A percentile compares a stretch with the other conserved stretches of the same genome.
Evolutionary conservation across 1,140 invertebrate genomes (phyloP).

Genomic region (Megalonaias nervosa): DNA sequence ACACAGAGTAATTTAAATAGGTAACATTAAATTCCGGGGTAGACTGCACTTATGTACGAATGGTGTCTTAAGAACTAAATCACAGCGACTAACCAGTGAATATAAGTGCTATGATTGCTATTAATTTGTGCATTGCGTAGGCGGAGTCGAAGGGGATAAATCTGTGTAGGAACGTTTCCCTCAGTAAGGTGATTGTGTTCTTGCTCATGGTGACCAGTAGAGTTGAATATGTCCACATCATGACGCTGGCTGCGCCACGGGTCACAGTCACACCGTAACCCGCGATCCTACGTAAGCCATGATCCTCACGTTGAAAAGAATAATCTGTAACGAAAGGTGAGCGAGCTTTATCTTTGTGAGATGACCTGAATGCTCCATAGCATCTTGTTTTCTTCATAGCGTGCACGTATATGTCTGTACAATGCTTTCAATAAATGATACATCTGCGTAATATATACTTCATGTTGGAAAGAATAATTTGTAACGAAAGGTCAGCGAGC

Average conservation of each 20-base stretch:
- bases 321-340: constrained; percentile 48
- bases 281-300: constrained; percentile 97
- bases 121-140: constrained; percentile 99
- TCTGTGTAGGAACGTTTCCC: constrained; percentile 98
- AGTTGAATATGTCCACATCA: constrained; percentile 97
- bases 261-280: constrained; percentile 98
- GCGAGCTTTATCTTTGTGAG: too few species aligned
- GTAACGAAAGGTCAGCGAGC: too few species aligned
- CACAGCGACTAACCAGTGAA: constrained; percentile 76
- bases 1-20: too few species aligned
- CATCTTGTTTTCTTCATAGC: too few species aligned
- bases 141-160: constrained; percentile 99
- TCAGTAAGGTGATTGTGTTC: constrained; percentile 95
- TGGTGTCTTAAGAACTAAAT: too few species aligned
- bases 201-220: constrained; percentile 97
- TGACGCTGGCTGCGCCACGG: constrained; percentile 93
- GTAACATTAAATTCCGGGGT: too few species aligned
- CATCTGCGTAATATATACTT: too few species aligned
- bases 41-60: too few species aligned
- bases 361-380: too few species aligned
- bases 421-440: too few species aligned
- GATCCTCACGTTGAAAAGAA: constrained; percentile 83
- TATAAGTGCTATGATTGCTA: constrained; percentile 94
- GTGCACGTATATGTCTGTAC: too few species aligned
- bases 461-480: too few species aligned